Evolutionary conservation across 2,797 vertebrate genomes (phyloP), one percentile per base, ranked within the genome.

Genomic region (Sarcoramphus papa): DNA sequence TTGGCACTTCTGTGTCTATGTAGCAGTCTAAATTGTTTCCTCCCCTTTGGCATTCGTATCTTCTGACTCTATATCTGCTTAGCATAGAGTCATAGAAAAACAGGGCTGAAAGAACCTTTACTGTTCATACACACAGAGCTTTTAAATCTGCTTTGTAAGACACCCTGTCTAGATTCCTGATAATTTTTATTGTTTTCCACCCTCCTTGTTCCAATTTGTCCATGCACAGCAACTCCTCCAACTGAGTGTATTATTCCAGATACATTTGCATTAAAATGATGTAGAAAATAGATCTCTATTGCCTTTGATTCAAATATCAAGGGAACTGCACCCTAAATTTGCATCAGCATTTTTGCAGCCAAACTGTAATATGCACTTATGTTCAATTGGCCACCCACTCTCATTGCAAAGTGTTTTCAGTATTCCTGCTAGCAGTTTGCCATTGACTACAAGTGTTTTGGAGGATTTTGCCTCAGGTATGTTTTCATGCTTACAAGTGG

Each of bases 311-410:
- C 64, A 83, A 94, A 64, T 91, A 92, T 41, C 86, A 91, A 86
- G 92, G 68, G 64, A 92, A 91, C 16, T 68, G 81, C 73, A 96
- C 94, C 92, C 87, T 92, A 90, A 94, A 95, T 93, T 94, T 85
- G 19, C 86, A 80, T 91, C 85, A 72, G 57, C 75, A 33, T 85
- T 91, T 95, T 92, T 93, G 51, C 90, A 96, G 82, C 72, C 78
- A 72, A 93, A 92, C 68, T 92, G 51, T 93, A 92, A 93, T 85
- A 78, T 27, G 60, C 67, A 85, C 70, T 95, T 92, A 74, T 14
- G 37, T 86, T 95, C 90, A 93, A 65, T 88, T 88, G 84, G 81
- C 87, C 94, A 77, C 89, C 72, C 91, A 92, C 95, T 81, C 68
- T 50, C 81, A 16, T 35, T 40, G 64, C 62, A 69, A 89, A 94